Evolutionary conservation across 2,113 vertebrate species (phyloP), one percentile per base, ranked within the genome.

Genomic region (Choloepus hoffmanni): DNA sequence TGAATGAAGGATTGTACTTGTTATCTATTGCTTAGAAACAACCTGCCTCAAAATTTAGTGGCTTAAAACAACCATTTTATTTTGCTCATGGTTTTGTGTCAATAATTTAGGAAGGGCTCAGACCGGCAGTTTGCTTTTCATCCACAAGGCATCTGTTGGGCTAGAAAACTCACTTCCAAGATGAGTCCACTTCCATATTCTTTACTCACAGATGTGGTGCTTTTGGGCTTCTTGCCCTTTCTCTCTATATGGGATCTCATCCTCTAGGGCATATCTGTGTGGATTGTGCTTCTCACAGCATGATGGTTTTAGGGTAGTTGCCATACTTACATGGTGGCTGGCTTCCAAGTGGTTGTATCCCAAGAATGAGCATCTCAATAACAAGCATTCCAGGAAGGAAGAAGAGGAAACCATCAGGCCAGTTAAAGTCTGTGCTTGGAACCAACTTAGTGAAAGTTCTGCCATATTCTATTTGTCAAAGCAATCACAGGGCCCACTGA

Each of bases 21-120:
- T 92, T 95, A 85, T 78, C 36, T 60, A 3, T 45, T 85, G 30
- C 60, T 74, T 50, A 92, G 36, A 94, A 81, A 70, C 30, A 93
- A 1, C 40, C 28, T 68, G 36, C n/a, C 36, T 19, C 28, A 62
- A 85, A 82, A 67, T 60, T 60, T 7, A 72, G 23, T 87, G 48
- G 11, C 74, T 74, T 92, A 60, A 94, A 87, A 50, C 72, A 77
- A 62, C 67, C 26, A n/a, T 94, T 91, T 91, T 81, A 85, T 90
- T 86, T 89, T 86, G 21, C 26, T 83, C 30, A 50, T 82, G 30
- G 13, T 83, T 86, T 86, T 86, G 40, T 83, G 76, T 82, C 6
- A 86, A 55, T 48, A 53, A 67, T 68, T 72, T 85, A 91, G 58
- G 43, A 83, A 72, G 77, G 81, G 53, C 24, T 87, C 45, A 87